Evolutionary conservation across 2,888 invertebrate species (phyloP).

Genomic region (Ormyrus thymus): DNA sequence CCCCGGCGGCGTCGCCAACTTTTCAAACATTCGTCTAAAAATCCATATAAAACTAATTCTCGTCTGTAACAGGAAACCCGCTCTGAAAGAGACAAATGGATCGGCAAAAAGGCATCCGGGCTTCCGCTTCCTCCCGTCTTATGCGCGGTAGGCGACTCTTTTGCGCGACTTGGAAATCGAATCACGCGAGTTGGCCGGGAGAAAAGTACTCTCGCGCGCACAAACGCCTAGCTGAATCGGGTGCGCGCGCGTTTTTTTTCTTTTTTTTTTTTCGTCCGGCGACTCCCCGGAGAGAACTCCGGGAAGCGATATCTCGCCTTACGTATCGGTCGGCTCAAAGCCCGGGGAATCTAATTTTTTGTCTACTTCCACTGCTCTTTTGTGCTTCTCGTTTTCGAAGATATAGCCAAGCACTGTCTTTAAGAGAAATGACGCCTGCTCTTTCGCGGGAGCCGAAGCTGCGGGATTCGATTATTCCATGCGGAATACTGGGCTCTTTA

Average conservation of each 20-base stretch:
- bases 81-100: slow-evolving; percentile 28
- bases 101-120: neutral
- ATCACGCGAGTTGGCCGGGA: neutral
- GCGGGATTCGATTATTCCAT: neutral
- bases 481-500: neutral
- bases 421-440: neutral
- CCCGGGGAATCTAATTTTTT: slow-evolving; percentile 28
- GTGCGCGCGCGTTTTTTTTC: neutral
- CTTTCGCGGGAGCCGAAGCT: neutral
- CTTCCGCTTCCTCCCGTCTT: neutral
- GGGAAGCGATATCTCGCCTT: neutral
- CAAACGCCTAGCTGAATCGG: neutral
- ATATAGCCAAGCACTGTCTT: neutral
- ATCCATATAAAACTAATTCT: slow-evolving; percentile 39
- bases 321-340: slow-evolving; percentile 15
- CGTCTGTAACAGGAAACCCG: neutral
- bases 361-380: neutral
- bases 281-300: neutral
- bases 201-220: neutral
- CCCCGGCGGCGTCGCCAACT: neutral
- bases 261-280: neutral
- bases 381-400: neutral
- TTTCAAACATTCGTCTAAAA: slow-evolving; percentile 29
- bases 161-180: slow-evolving; percentile 18
- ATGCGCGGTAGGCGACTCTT: neutral